Percentiles rank a stretch among this genome's conserved stretches.
Evolutionary conservation across 2,113 vertebrate species (phyloP).

Genomic region (Callospermophilus lateralis): DNA sequence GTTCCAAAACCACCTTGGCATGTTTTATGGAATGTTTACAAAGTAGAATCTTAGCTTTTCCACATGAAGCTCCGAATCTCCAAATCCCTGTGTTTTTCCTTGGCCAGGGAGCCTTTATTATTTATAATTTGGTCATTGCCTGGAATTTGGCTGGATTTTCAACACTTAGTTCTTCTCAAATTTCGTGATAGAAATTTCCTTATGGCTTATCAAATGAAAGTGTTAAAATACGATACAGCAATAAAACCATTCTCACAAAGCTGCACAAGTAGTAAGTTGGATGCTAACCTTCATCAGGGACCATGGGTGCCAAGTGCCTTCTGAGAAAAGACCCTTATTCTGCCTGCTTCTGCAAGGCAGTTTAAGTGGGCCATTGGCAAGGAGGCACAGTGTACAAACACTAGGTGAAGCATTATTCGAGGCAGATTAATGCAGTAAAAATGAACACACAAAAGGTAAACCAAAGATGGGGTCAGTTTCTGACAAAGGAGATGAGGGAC

Average conservation of each 20-base stretch:
- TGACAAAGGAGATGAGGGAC: background rate
- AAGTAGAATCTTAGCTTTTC: background rate
- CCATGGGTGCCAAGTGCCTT: background rate
- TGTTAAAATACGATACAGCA: background rate
- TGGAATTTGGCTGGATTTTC: background rate
- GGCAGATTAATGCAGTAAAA: constrained; percentile 42
- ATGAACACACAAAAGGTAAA: background rate
- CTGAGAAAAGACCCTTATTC: background rate
- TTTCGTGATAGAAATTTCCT: constrained; percentile 20
- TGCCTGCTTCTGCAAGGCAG: background rate
- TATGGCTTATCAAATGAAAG: background rate
- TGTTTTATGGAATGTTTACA: background rate
- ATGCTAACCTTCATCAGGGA: background rate
- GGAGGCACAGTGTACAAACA: background rate
- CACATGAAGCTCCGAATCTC: background rate
- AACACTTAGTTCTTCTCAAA: constrained; percentile 7
- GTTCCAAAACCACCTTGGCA: background rate
- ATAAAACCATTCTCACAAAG: background rate
- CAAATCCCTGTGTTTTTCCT: background rate
- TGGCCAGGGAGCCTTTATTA: constrained; percentile 15
- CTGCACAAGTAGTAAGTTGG: background rate
- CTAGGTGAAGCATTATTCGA: background rate
- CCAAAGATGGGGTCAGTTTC: background rate
- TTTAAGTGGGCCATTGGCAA: background rate
- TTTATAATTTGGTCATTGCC: background rate